A percentile compares a stretch with the other conserved stretches of the same genome.
Evolutionary conservation across 2,888 invertebrate species (phyloP).

Genomic region (Cryptocephalus primarius): DNA sequence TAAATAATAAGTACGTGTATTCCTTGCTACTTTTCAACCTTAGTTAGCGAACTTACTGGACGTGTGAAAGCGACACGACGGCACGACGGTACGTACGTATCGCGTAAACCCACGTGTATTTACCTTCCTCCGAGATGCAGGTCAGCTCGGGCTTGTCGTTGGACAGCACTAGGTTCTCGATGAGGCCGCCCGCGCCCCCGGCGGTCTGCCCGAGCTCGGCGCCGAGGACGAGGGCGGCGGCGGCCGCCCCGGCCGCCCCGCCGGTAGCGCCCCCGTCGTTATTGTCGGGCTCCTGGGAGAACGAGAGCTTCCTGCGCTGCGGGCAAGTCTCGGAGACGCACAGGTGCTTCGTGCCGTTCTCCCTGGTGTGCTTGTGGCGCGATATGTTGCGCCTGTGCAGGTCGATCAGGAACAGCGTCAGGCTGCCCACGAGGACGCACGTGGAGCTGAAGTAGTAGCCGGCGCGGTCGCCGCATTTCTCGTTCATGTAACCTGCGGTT

Average conservation of each 20-base stretch:
- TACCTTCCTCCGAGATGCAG: slow-evolving; percentile 67
- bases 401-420: slow-evolving; percentile 72
- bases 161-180: slow-evolving; percentile 38
- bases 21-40: no score
- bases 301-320: slow-evolving; percentile 45
- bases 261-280: slow-evolving; percentile 41
- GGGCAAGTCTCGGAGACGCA: slow-evolving; percentile 48
- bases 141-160: slow-evolving; percentile 63
- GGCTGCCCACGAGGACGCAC: slow-evolving; percentile 64
- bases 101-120: background rate
- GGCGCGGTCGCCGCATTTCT: slow-evolving; percentile 62
- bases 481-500: slow-evolving; percentile 64
- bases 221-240: slow-evolving; percentile 43
- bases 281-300: slow-evolving; percentile 48
- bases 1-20: no score
- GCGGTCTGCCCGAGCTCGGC: slow-evolving; percentile 36
- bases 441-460: slow-evolving; percentile 79
- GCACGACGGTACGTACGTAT: no score
- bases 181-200: slow-evolving; percentile 31
- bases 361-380: slow-evolving; percentile 55
- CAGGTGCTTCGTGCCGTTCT: slow-evolving; percentile 45
- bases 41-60: no score
- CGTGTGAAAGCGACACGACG: no score
- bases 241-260: slow-evolving; percentile 45
- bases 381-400: slow-evolving; percentile 62